Conservation (phyloP, 1,140 invertebrate species). For the Wiebesia pumilae region DNA sequence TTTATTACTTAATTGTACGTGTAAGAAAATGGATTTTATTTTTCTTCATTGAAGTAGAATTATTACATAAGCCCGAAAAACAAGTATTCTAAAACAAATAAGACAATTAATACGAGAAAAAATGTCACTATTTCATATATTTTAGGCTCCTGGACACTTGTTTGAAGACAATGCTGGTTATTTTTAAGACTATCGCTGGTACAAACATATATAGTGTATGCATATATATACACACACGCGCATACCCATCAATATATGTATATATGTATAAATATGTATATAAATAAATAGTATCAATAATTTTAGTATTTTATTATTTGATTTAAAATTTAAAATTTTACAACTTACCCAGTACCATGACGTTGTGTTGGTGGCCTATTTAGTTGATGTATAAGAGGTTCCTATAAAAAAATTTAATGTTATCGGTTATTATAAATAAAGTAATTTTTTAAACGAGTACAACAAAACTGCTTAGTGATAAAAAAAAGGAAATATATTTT, state of each 20-base stretch:
- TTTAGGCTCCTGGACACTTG: slow-evolving; percentile 32
- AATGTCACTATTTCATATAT: slow-evolving; percentile 23
- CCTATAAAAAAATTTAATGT: slow-evolving; percentile 57
- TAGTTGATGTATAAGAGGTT: slow-evolving; percentile 65
- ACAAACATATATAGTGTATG: slow-evolving; percentile 33
- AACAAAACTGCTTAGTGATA: neutral
- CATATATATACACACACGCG: neutral
- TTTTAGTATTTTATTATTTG: slow-evolving; percentile 20
- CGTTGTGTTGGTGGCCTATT: slow-evolving; percentile 66
- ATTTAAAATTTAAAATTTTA: slow-evolving; percentile 31
- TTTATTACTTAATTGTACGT: slow-evolving; percentile 23
- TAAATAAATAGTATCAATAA: slow-evolving; percentile 41
- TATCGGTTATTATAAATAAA: neutral
- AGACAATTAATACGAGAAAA: slow-evolving; percentile 39
- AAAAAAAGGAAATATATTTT: too few relatives aligned
- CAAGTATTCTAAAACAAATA: slow-evolving; percentile 44
- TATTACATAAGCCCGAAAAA: slow-evolving; percentile 39
- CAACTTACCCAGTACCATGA: slow-evolving; percentile 72
- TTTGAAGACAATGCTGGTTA: slow-evolving; percentile 29
- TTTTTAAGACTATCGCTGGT: slow-evolving; percentile 29
- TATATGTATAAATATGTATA: neutral
- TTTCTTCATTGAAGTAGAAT: slow-evolving; percentile 20
- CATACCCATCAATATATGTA: too few relatives aligned
- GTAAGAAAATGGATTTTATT: slow-evolving; percentile 23
- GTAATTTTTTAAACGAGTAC: neutral